phyloP scores from a whole-genome alignment of 2,797 vertebrate species.

The Oryzias dopingdopingensis region DNA sequence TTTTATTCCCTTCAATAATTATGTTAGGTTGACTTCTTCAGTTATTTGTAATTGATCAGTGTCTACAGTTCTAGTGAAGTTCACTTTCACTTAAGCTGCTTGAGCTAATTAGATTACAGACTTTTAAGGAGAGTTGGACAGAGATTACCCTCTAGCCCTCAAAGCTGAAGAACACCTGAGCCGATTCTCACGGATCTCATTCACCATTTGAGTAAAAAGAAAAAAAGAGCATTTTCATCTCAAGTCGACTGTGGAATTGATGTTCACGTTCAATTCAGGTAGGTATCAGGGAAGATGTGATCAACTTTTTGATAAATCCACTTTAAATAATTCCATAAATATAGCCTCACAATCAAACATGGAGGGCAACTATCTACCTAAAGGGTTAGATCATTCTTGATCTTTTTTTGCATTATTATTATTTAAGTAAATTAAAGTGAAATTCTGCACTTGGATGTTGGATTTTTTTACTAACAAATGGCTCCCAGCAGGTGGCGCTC shows the following conservation, averaged over 20 bases:
- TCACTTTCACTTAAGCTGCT: conserved; percentile 4
- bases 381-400: no score
- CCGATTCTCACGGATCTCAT: conserved; percentile 27
- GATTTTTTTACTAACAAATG: conserved; percentile 23
- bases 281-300: not conserved
- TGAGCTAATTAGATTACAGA: conserved; percentile 29
- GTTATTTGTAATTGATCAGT: conserved; percentile 1
- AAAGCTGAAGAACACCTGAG: conserved; percentile 5
- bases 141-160: conserved; percentile 15
- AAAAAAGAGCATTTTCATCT: conserved; percentile 7
- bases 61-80: not conserved
- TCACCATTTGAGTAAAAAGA: conserved; percentile 10
- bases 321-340: no score
- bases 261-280: not conserved
- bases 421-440: not conserved
- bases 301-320: not conserved
- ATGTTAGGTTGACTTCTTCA: not conserved
- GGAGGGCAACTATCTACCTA: no score
- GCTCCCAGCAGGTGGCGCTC: conserved; percentile 51
- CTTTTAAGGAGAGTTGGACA: not conserved
- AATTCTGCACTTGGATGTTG: not conserved
- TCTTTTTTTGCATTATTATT: no score
- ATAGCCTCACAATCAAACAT: no score
- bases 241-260: conserved; percentile 5
- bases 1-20: no score